Evolutionary conservation across 2,888 invertebrate genomes (phyloP).

Genomic region (Oeneis ivallda): DNA sequence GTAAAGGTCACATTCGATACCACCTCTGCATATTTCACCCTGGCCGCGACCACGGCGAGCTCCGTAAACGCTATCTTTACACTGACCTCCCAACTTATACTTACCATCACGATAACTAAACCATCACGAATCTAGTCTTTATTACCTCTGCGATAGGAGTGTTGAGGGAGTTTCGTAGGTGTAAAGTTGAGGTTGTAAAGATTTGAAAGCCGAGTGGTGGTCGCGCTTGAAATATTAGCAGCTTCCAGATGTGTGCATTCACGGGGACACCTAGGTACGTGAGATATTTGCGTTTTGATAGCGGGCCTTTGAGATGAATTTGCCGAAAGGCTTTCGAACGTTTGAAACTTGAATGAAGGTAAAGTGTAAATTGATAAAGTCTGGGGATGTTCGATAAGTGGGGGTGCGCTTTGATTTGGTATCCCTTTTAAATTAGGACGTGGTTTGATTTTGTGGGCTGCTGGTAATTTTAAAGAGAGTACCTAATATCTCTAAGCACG

Average conservation of each 20-base stretch:
- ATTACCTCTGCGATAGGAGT: slow-evolving; percentile 38
- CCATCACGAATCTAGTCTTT: slow-evolving; percentile 41
- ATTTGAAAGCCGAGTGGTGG: slow-evolving; percentile 66
- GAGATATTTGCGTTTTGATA: slow-evolving; percentile 73
- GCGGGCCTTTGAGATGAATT: slow-evolving; percentile 60
- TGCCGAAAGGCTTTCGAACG: slow-evolving; percentile 42
- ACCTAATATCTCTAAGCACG: not conserved
- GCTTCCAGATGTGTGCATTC: slow-evolving; percentile 73
- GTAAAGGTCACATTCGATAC: slow-evolving; percentile 74
- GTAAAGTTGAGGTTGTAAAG: slow-evolving; percentile 50
- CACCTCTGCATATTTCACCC: slow-evolving; percentile 78
- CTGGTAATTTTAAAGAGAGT: not conserved
- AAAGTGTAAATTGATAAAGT: slow-evolving; percentile 35
- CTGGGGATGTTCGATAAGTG: slow-evolving; percentile 8
- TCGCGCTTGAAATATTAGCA: slow-evolving; percentile 78
- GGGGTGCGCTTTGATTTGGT: slow-evolving; percentile 2
- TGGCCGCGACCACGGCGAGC: slow-evolving; percentile 67
- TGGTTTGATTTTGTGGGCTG: not conserved
- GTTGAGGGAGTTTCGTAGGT: not conserved
- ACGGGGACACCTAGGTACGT: slow-evolving; percentile 60
- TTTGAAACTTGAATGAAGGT: slow-evolving; percentile 37
- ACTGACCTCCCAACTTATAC: slow-evolving; percentile 52
- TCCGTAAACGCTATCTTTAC: slow-evolving; percentile 74
- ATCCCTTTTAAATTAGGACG: not conserved
- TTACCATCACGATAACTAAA: slow-evolving; percentile 29